Conservation (phyloP, 2,113 vertebrate genomes). For the Leptobrachium ailaonicum region DNA sequence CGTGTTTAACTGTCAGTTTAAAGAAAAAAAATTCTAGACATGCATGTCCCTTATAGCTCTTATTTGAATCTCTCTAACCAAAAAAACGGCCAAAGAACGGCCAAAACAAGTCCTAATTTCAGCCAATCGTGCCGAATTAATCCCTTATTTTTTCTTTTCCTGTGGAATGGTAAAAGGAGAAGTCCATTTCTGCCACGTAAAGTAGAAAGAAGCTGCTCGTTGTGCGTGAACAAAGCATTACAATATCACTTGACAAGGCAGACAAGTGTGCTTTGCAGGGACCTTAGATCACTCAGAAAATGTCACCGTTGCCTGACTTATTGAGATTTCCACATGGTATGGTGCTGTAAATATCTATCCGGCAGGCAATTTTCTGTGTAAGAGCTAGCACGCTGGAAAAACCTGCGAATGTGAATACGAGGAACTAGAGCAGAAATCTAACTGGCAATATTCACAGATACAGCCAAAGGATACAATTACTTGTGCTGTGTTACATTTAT, state of each 20-base stretch:
- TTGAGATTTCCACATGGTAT: slow-evolving; percentile 17
- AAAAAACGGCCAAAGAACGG: too few relatives aligned
- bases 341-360: slow-evolving; percentile 12
- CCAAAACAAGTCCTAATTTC: too few relatives aligned
- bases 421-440: not conserved
- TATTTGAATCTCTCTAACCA: too few relatives aligned
- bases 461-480: slow-evolving; percentile 11
- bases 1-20: too few relatives aligned
- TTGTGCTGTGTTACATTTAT: slow-evolving; percentile 21
- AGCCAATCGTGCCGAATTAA: too few relatives aligned
- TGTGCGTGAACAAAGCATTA: slow-evolving; percentile 1
- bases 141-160: slow-evolving; percentile 5
- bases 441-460: not conserved
- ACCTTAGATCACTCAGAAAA: slow-evolving; percentile 26
- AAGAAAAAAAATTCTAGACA: too few relatives aligned
- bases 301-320: slow-evolving; percentile 16
- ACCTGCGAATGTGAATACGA: not conserved
- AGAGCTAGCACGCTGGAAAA: not conserved
- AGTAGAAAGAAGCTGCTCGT: not conserved
- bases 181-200: slow-evolving; percentile 2
- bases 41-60: too few relatives aligned
- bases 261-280: slow-evolving; percentile 24
- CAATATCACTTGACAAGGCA: slow-evolving; percentile 29
- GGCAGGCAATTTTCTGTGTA: not conserved
- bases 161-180: slow-evolving; percentile 11